A percentile compares a stretch with the other conserved stretches of the same genome.
These are phyloP conservation scores for Stictonetta naevosa DNA, from an alignment of 2,113 vertebrate genomes.

Conservation along the genomic window DNA sequence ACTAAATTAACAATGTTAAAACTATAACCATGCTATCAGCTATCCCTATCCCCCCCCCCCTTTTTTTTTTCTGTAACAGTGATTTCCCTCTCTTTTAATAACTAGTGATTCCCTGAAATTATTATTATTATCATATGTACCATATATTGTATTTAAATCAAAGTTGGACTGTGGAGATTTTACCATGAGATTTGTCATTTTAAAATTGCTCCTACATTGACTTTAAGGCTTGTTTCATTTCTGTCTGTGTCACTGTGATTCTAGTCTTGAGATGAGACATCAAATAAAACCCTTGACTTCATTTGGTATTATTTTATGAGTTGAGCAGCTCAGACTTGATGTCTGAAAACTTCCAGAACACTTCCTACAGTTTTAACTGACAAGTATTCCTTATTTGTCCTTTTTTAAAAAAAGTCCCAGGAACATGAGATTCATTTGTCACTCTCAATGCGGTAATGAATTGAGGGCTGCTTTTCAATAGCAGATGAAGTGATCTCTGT, in stretches of 20 bases:
- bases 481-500: constrained; percentile 24
- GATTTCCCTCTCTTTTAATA: constrained; percentile 28
- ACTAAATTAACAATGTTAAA: not conserved
- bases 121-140: not conserved
- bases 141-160: not conserved
- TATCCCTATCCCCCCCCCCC: not conserved
- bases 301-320: not conserved
- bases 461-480: not conserved
- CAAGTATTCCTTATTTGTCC: constrained; percentile 11
- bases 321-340: not conserved
- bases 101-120: not conserved
- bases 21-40: not conserved
- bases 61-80: not conserved
- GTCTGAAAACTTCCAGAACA: constrained; percentile 12
- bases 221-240: not conserved
- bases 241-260: not conserved
- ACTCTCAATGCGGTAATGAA: not conserved
- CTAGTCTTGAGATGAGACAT: not conserved
- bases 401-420: not conserved
- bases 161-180: not conserved
- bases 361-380: not conserved
- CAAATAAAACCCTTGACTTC: not conserved
- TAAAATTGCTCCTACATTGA: not conserved
- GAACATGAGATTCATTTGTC: constrained; percentile 16
- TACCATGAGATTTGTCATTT: not conserved